Conservation (phyloP, 2,888 invertebrate genomes). For the Lepidochrysops patricia region DNA sequence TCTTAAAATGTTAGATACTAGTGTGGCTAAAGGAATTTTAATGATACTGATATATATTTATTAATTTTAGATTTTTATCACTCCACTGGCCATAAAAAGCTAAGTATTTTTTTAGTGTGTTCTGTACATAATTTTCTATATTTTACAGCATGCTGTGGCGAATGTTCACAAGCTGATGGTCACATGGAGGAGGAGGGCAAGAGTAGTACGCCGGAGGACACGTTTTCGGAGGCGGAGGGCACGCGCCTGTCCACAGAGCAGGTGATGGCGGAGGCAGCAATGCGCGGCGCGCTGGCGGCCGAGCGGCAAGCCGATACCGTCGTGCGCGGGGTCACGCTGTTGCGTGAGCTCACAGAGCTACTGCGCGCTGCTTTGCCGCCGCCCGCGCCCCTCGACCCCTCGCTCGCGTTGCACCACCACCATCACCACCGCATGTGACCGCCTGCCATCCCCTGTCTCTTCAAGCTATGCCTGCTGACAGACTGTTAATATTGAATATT, state of each 20-base stretch:
- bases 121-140: neutral
- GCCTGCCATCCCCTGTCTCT: no score
- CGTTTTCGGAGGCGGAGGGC: slow-evolving; percentile 44
- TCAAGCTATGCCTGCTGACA: no score
- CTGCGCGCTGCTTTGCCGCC: slow-evolving; percentile 75
- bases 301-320: slow-evolving; percentile 64
- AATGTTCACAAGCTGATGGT: slow-evolving; percentile 29
- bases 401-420: slow-evolving; percentile 25
- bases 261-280: slow-evolving; percentile 62
- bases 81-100: no score
- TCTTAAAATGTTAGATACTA: no score
- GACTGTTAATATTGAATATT: neutral
- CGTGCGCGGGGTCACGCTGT: slow-evolving; percentile 40
- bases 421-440: slow-evolving; percentile 23
- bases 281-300: slow-evolving; percentile 61
- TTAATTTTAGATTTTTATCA: no score
- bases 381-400: slow-evolving; percentile 39
- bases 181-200: slow-evolving; percentile 55
- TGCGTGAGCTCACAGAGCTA: slow-evolving; percentile 61
- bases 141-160: slow-evolving; percentile 16
- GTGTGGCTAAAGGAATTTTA: no score
- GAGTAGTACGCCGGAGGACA: slow-evolving; percentile 46
- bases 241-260: slow-evolving; percentile 51
- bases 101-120: neutral
- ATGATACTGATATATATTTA: no score